Base-by-base conservation (phyloP, 1,140 invertebrate species). In the Streblospio benedicti region DNA sequence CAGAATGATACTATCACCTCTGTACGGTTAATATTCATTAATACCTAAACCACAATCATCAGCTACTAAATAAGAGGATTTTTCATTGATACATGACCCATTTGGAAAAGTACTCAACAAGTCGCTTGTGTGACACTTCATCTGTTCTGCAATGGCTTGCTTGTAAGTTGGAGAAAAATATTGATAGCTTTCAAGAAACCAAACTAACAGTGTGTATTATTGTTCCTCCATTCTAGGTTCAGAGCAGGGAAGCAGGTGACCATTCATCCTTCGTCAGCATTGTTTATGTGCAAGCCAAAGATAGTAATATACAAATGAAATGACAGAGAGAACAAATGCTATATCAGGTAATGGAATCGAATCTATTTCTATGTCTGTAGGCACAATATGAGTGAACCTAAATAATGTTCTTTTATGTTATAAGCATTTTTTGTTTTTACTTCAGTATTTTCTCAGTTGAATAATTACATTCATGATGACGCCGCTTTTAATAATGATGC, bases 291-390 rank as follows among this genome's bases (percentile, higher is more conserved):
- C 49, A 84, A 87, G 67, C 87, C 90, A 0, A 80, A 83, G 27
- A 86, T 85, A 60, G 81, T 97, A n/a, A 78, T 97, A 5, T 98
- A 89, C 75, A 88, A 87, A 0, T 93, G 97, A 80, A 81, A 97
- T 33, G 83, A 96, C 14, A 83, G 88, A 68, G 95, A 93, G 0
- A 84, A 82, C 35, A 88, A 87, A 67, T 85, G 86, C 65, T 96
- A 90, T 77, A 84, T 96, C 66, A 82, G 88, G 72, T 76, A 33
- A 35, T 44, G 4, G 27, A 50, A 35, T 20, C 63, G 9, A 33
- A 55, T 64, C 9, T 62, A 25, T 38, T 9, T n/a, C n/a, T n/a
- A 9, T n/a, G 9, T 9, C n/a, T 9, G 9, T 38, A 9, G 9
- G 35, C 9, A 38, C 9, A 38, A 38, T 9, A 38, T 9, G n/a